Percentiles rank a stretch among this genome's conserved stretches.
These are phyloP conservation scores for Cossypha dichroa DNA, from an alignment of 2,797 vertebrate species.

Conservation along the genomic window DNA sequence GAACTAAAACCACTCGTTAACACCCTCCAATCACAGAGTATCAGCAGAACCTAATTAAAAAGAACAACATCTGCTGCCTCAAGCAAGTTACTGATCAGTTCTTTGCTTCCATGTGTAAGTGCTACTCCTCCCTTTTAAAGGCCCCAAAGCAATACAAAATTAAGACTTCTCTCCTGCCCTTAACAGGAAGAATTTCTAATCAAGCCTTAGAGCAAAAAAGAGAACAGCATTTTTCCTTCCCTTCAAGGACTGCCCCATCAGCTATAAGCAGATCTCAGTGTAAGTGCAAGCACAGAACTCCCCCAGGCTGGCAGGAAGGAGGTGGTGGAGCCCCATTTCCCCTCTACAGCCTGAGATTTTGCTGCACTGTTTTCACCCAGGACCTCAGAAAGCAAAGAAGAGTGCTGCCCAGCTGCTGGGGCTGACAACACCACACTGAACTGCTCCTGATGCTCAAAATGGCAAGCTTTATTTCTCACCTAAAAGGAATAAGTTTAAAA, in stretches of 20 bases:
- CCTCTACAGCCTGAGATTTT: neutral
- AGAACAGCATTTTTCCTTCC: neutral
- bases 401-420: neutral
- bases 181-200: neutral
- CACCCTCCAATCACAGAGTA: neutral
- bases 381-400: neutral
- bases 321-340: fast-evolving
- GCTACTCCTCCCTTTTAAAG: neutral
- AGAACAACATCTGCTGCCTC: neutral
- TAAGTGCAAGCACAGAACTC: neutral
- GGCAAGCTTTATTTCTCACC: neutral
- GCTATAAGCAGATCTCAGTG: neutral
- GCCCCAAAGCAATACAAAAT: neutral
- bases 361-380: neutral
- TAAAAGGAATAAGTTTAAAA: neutral
- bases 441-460: neutral
- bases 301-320: neutral
- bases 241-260: neutral
- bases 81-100: neutral
- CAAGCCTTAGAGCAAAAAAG: neutral
- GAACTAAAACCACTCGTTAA: neutral
- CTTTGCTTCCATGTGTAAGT: neutral
- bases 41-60: neutral
- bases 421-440: neutral
- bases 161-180: neutral